phyloP scores from a whole-genome alignment of 1,140 invertebrate species.

The Frieseomelitta varia region DNA sequence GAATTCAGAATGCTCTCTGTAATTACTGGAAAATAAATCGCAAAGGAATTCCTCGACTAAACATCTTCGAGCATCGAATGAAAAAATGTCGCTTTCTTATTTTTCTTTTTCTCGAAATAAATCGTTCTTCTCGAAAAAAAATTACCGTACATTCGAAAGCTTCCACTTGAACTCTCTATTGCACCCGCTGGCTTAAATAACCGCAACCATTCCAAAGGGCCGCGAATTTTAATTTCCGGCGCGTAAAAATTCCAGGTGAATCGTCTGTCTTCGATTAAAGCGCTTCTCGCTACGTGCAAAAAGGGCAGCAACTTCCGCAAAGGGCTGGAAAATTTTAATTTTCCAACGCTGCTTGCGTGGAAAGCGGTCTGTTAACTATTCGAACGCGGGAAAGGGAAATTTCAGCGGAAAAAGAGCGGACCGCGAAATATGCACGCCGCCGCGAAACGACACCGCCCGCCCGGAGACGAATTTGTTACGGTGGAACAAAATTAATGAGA shows the following conservation, averaged over 20 bases:
- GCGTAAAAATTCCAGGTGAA: background rate
- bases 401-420: background rate
- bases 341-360: background rate
- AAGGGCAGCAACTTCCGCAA: background rate
- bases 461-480: conserved; percentile 21
- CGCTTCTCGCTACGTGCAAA: background rate
- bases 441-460: background rate
- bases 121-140: background rate
- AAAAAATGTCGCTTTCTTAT: too few species aligned
- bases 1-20: background rate
- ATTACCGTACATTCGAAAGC: background rate
- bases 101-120: background rate
- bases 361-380: background rate
- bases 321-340: background rate
- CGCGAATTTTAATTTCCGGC: background rate
- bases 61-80: too few species aligned
- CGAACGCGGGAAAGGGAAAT: background rate
- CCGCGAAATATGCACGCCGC: background rate
- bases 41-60: too few species aligned
- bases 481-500: conserved; percentile 33
- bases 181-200: background rate
- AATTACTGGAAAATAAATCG: too few species aligned
- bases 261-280: background rate
- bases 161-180: background rate
- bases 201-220: background rate